A percentile compares a stretch with the other conserved stretches of the same genome.
These are phyloP conservation scores for Chaenocephalus aceratus DNA, from an alignment of 2,113 vertebrate genomes.

Conservation along the genomic window DNA sequence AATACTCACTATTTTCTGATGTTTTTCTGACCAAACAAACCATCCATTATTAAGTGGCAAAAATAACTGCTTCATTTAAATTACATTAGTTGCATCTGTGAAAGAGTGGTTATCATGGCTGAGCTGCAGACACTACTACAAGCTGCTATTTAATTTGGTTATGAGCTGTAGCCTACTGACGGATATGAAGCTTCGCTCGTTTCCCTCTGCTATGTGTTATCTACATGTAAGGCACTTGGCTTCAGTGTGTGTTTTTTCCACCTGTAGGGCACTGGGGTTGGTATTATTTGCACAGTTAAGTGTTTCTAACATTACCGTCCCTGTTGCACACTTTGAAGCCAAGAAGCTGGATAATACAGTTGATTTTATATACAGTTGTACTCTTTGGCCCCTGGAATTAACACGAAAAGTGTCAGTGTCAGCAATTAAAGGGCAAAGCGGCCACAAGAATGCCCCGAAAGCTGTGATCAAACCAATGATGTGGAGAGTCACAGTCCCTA, in stretches of 20 bases:
- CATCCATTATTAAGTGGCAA: not conserved
- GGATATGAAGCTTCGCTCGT: slow-evolving; percentile 31
- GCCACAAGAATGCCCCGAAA: too few species aligned
- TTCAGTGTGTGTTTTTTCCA: slow-evolving; percentile 45
- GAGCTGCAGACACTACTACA: not conserved
- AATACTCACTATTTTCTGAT: not conserved
- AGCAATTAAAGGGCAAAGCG: too few species aligned
- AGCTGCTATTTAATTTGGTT: slow-evolving; percentile 44
- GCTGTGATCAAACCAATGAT: too few species aligned
- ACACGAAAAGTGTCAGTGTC: not conserved
- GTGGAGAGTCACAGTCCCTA: too few species aligned
- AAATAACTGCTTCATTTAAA: not conserved
- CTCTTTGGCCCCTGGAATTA: not conserved
- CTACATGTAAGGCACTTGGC: slow-evolving; percentile 24
- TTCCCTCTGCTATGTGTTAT: slow-evolving; percentile 30
- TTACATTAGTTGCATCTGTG: not conserved
- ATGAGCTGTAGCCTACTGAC: slow-evolving; percentile 23
- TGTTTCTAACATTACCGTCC: not conserved
- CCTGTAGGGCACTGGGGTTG: not conserved
- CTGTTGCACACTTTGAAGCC: not conserved
- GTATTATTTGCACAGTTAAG: slow-evolving; percentile 4
- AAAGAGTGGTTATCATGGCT: not conserved
- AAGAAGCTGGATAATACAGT: not conserved
- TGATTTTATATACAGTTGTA: not conserved
- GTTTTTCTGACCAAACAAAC: not conserved